Evolutionary conservation across 1,140 invertebrate species (phyloP).

Genomic region (Liolophura sinensis): DNA sequence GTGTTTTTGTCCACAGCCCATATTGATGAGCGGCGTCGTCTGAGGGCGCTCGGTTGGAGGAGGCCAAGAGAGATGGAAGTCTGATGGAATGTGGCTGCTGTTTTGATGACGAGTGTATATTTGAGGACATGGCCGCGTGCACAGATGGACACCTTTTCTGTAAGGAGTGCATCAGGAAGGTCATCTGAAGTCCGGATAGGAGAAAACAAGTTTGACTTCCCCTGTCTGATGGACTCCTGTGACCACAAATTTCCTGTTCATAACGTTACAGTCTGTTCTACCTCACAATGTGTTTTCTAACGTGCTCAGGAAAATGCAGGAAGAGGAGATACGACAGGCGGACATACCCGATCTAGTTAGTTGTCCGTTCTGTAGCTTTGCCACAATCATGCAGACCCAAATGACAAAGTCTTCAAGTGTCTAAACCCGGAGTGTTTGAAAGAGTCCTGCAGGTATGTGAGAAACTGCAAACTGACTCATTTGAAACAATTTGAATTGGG

Average conservation of each 20-base stretch:
- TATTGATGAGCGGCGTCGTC: conserved; percentile 15
- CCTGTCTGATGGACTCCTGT: conserved; percentile 59
- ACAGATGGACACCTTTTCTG: conserved; percentile 67
- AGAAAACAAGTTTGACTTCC: conserved; percentile 62
- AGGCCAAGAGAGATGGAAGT: conserved; percentile 52
- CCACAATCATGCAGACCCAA: conserved; percentile 63
- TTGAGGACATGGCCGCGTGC: conserved; percentile 65
- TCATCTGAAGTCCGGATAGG: conserved; percentile 62
- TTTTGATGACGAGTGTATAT: conserved; percentile 65
- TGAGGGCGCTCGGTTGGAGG: conserved; percentile 20
- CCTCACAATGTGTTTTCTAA: conserved; percentile 63
- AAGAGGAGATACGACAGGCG: conserved; percentile 66
- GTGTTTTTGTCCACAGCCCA: conserved; percentile 16
- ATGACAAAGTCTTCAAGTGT: conserved; percentile 69
- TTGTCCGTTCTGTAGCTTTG: conserved; percentile 71
- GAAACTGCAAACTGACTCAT: no score
- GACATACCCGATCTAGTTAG: conserved; percentile 66
- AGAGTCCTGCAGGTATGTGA: conserved; percentile 65
- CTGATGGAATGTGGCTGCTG: conserved; percentile 65
- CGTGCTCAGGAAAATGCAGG: conserved; percentile 62
- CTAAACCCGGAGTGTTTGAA: conserved; percentile 69
- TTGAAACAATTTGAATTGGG: background rate
- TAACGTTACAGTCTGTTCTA: conserved; percentile 55
- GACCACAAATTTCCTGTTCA: conserved; percentile 36
- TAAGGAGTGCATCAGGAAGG: conserved; percentile 62